phyloP scores from a whole-genome alignment of 1,140 invertebrate genomes.

The Drosophila punjabiensis region DNA sequence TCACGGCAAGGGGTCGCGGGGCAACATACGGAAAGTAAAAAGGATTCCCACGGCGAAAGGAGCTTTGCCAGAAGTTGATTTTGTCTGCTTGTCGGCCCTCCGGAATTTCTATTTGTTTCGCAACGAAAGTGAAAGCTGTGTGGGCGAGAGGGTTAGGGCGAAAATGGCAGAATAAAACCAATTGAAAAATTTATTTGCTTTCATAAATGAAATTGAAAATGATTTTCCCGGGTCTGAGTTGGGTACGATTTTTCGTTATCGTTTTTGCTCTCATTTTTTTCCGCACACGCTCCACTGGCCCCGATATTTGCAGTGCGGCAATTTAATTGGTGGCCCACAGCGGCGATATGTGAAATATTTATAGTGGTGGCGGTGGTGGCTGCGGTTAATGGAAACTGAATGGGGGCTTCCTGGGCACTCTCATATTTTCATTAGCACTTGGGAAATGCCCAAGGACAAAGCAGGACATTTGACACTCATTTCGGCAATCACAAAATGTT shows the following conservation, averaged over 20 bases:
- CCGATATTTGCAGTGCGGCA: conserved; percentile 42
- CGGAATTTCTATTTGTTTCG: conserved; percentile 56
- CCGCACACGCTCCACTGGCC: conserved; percentile 15
- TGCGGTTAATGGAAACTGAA: conserved; percentile 39
- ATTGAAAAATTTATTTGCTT: conserved; percentile 74
- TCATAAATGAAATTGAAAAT: conserved; percentile 76
- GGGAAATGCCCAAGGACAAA: background rate
- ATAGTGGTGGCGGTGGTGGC: conserved; percentile 7
- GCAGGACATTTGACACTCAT: background rate
- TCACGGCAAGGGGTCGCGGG: background rate
- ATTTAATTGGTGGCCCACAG: conserved; percentile 46
- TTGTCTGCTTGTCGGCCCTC: conserved; percentile 46
- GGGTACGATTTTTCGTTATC: conserved; percentile 24
- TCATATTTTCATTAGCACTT: conserved; percentile 22
- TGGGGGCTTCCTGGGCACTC: conserved; percentile 4
- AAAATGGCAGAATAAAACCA: conserved; percentile 51
- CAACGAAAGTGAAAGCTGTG: conserved; percentile 35
- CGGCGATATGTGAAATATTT: conserved; percentile 45
- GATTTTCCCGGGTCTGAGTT: conserved; percentile 45
- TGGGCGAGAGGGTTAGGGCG: background rate
- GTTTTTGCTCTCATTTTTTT: conserved; percentile 33
- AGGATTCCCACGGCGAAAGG: conserved; percentile 43
- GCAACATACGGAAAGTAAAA: conserved; percentile 30
- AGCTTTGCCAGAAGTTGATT: conserved; percentile 47
- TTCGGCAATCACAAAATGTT: background rate